phyloP scores from a whole-genome alignment of 1,140 invertebrate species.

The Leptinotarsa texana region DNA sequence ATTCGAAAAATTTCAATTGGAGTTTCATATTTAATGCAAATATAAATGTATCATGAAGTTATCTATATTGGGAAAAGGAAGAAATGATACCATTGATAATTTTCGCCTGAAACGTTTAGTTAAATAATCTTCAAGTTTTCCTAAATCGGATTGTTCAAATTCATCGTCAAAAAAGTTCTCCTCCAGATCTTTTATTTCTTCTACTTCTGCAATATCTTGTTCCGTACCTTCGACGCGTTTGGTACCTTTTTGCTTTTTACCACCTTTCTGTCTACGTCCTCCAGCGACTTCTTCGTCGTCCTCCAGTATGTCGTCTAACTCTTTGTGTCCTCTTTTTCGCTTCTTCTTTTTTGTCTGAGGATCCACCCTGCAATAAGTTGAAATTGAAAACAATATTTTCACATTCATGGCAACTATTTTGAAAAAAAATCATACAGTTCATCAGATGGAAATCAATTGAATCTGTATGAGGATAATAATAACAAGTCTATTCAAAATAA shows the following conservation, averaged over 20 bases:
- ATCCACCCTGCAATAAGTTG: neutral
- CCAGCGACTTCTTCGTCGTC: constrained; percentile 30
- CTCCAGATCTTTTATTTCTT: neutral
- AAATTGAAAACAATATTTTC: no score
- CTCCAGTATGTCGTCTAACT: constrained; percentile 22
- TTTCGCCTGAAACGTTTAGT: constrained; percentile 40
- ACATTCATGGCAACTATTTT: no score
- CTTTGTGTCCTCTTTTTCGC: neutral
- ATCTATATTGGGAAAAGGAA: no score
- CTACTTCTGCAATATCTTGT: constrained; percentile 1
- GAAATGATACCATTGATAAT: constrained; percentile 31
- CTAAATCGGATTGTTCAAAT: neutral
- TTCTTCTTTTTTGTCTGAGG: neutral
- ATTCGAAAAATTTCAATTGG: no score
- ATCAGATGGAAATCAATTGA: no score
- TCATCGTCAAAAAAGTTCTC: neutral
- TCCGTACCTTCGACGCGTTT: constrained; percentile 8
- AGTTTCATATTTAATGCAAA: no score
- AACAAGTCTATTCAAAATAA: no score
- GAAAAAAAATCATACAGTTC: no score
- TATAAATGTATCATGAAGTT: no score
- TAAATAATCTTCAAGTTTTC: constrained; percentile 31
- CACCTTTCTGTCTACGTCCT: constrained; percentile 8
- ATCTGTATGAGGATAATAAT: no score
- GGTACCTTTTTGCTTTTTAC: neutral